Evolutionary conservation across 2,888 invertebrate species (phyloP).

Genomic region (Eledona agricola): DNA sequence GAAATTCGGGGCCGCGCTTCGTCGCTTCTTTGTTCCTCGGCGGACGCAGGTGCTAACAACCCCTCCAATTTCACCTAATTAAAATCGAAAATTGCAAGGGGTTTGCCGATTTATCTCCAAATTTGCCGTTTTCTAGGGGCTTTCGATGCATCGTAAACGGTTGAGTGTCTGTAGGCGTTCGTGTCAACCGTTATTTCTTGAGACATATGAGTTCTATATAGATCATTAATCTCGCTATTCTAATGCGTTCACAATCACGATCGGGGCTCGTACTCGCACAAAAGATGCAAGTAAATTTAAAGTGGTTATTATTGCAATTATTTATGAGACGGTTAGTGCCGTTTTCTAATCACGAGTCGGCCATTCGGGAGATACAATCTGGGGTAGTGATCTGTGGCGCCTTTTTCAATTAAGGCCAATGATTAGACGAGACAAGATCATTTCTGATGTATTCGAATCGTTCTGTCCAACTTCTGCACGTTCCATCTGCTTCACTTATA

Average conservation of each 20-base stretch:
- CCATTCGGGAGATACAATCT: constrained; percentile 25
- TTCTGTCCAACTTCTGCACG: no score
- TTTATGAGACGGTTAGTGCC: constrained; percentile 20
- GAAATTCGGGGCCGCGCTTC: no score
- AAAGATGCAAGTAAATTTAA: constrained; percentile 23
- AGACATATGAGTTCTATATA: constrained; percentile 17
- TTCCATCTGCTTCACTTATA: no score
- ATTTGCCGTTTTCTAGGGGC: constrained; percentile 6
- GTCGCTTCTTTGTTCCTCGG: no score
- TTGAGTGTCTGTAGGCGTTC: constrained; percentile 21
- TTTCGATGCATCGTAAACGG: constrained; percentile 12
- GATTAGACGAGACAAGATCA: no score
- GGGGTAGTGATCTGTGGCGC: constrained; percentile 2
- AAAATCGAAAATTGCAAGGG: constrained; percentile 2
- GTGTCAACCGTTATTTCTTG: constrained; percentile 11
- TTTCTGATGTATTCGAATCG: no score
- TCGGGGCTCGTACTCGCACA: constrained; percentile 2
- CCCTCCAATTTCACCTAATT: no score
- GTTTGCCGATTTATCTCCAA: constrained; percentile 2
- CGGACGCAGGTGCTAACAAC: no score
- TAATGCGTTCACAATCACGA: constrained; percentile 24
- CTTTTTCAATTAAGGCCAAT: no score
- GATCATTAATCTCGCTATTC: constrained; percentile 25
- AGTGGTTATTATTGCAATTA: constrained; percentile 27
- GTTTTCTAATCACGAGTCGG: constrained; percentile 25